Conservation (phyloP, 2,113 vertebrate species). For the Callaeas wilsoni region DNA sequence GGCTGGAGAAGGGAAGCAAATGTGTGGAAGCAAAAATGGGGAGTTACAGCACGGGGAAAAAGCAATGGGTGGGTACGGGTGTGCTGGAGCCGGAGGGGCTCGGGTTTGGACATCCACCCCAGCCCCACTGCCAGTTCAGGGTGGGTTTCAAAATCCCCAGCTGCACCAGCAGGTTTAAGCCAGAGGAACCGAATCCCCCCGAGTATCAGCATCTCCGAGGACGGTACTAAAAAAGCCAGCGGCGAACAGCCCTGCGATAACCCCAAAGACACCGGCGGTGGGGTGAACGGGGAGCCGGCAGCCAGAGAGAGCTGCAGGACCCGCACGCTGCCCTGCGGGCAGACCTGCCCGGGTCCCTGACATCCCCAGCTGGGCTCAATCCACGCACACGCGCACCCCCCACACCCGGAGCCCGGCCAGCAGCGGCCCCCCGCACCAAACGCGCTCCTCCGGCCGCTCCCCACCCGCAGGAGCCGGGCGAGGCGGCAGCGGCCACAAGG, state of each 20-base stretch:
- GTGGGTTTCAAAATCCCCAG: neutral
- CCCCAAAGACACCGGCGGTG: accelerated
- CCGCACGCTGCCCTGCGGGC: neutral
- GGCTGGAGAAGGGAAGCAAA: neutral
- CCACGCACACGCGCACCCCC: neutral
- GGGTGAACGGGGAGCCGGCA: accelerated
- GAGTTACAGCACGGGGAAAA: neutral
- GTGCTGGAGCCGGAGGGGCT: neutral
- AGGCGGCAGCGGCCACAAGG: accelerated
- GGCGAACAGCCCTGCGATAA: neutral
- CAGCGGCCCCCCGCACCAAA: neutral
- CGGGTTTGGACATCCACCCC: neutral
- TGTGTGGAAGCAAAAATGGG: neutral
- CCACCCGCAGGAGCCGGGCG: neutral
- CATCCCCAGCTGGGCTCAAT: accelerated
- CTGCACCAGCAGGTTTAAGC: neutral
- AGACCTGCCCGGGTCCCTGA: neutral
- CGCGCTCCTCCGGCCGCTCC: neutral
- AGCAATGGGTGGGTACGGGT: neutral
- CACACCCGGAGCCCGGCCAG: neutral
- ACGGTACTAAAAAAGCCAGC: neutral
- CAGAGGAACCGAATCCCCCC: neutral
- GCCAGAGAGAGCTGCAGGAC: neutral
- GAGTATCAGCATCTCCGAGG: neutral
- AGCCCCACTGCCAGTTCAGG: neutral